Conservation (phyloP, 2,797 vertebrate species). For the Brachyrhaphis roseni region DNA sequence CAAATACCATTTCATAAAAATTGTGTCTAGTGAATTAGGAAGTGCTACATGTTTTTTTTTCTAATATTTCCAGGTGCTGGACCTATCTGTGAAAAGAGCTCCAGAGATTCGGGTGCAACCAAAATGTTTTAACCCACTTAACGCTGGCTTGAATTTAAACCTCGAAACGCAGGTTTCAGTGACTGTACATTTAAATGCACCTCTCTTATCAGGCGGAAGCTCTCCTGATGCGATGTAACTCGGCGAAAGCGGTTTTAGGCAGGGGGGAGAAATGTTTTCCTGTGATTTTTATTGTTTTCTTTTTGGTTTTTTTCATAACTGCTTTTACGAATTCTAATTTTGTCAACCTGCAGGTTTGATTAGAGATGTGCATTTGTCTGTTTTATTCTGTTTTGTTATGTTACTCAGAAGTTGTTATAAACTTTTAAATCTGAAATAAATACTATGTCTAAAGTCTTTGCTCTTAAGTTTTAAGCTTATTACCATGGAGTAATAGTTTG, state of each 20-base stretch:
- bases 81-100: constrained; percentile 21
- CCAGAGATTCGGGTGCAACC: constrained; percentile 24
- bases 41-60: constrained; percentile 40
- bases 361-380: constrained; percentile 64
- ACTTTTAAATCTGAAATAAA: constrained; percentile 87
- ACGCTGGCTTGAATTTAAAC: constrained; percentile 35
- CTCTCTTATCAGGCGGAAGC: constrained; percentile 3
- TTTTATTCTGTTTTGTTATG: constrained; percentile 72
- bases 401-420: constrained; percentile 86
- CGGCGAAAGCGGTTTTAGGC: constrained; percentile 46
- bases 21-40: constrained; percentile 38
- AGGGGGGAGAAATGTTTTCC: constrained; percentile 41
- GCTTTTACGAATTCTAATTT: constrained; percentile 69
- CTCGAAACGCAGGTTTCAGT: neutral
- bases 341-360: constrained; percentile 72
- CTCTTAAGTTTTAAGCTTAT: constrained; percentile 19
- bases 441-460: constrained; percentile 66
- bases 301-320: constrained; percentile 65
- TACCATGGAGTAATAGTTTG: constrained; percentile 1
- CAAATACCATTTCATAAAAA: constrained; percentile 30
- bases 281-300: constrained; percentile 70
- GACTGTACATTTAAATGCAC: constrained; percentile 24
- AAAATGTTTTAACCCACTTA: constrained; percentile 52
- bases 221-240: constrained; percentile 56
- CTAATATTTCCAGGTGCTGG: constrained; percentile 68